Conservation (phyloP, 2,888 invertebrate species). For the Ichneumon xanthorius region DNA sequence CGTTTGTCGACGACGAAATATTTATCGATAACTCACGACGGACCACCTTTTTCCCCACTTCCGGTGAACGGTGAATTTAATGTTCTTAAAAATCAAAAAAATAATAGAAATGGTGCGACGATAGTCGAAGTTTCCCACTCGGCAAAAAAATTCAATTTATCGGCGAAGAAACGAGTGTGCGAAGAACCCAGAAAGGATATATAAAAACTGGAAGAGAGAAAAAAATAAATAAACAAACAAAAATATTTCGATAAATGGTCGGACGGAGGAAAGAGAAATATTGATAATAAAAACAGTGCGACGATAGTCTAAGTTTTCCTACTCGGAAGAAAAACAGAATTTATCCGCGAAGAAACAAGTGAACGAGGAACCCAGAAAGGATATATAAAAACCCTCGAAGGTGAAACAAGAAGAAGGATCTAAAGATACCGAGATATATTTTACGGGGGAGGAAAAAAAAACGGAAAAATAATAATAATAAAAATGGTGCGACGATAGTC, state of each 20-base stretch:
- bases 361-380: neutral
- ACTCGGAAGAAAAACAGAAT: neutral
- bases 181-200: constrained; percentile 11
- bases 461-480: neutral
- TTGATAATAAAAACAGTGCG: neutral
- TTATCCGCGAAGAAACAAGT: neutral
- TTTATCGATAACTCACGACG: neutral
- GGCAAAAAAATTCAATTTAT: neutral
- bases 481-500: neutral
- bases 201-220: constrained; percentile 3
- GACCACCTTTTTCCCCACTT: neutral
- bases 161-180: neutral
- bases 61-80: neutral
- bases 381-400: constrained; percentile 9
- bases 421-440: neutral
- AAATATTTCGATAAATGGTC: neutral
- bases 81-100: neutral
- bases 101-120: neutral
- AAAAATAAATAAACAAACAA: neutral
- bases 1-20: constrained; percentile 18
- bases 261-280: neutral
- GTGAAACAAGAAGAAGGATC: neutral
- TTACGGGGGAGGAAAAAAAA: neutral
- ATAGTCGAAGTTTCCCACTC: neutral
- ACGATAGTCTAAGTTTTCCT: neutral